Evolutionary conservation across 2,113 vertebrate species (phyloP).

Genomic region (cat (Felis catus)): F.catus_Fca126_mat1.0 CM031426.1:14062501-14063000

Average conservation of each 20-base stretch:
- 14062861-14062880: background rate
- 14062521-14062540: conserved; percentile 50
- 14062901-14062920: background rate
- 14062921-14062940: background rate
- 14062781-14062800: conserved; percentile 91
- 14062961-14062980: background rate
- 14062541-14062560: conserved; percentile 69
- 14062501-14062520: conserved; percentile 79
- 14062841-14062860: conserved; percentile 92
- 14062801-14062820: conserved; percentile 88
- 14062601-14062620: conserved; percentile 10
- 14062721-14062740: conserved; percentile 90
- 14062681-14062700: conserved; percentile 86
- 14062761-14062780: conserved; percentile 94
- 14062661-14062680: background rate
- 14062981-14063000: background rate
- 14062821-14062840: conserved; percentile 89
- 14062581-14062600: conserved; percentile 26
- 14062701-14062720: conserved; percentile 89
- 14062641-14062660: conserved; percentile 53
- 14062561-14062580: conserved; percentile 48
- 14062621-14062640: conserved; percentile 72
- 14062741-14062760: conserved; percentile 94
- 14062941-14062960: background rate
- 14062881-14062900: background rate